Base-by-base conservation (phyloP, 2,888 invertebrate genomes). In the Embidobia sp. region DNA sequence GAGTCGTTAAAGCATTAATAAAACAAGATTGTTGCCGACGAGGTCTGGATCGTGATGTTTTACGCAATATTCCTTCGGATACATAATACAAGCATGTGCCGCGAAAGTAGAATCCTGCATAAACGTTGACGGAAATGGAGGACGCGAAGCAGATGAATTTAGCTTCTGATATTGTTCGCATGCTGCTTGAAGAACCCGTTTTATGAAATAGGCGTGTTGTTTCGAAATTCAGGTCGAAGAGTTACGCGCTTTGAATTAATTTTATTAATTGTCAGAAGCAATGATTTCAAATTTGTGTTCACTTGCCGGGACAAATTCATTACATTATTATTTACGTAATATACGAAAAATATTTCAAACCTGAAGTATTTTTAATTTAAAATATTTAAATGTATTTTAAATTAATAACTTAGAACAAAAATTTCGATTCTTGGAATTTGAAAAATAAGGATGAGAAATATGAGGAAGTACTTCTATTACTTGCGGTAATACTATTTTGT, bases 21-120 rank as follows among this genome's bases (percentile, higher is more conserved):
- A 77, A 77, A 63, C 77, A 48, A 67, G 67, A 77, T 77, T 73
- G 73, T 67, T 73, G 48, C 63, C 42, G 46, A n/a, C 67, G 77
- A 73, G 69, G 67, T 63, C 63, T 73, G 63, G 19, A 51, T 73
- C 33, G 57, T 72, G 73, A 73, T 44, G 69, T 57, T 77, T 77
- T 73, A 69, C 77, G 77, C 72, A 73, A 77, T 73, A 49, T 63
- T 63, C 63, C 55, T 55, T 66, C 40, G 29, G 48, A 55, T 70
- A 69, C 49, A 64, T 63, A 67, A 69, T 48, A 64, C 55, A 61
- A 33, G 53, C 49, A 61, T 72, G 44, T 59, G 51, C 19, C 37
- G 35, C 69, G 67, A 69, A 77, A 73, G 69, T 63, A 31, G 51
- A 40, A 63, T 42, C 55, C 29, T 33, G 48, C 10, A 59, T 53